These are phyloP conservation scores for Fulica atra DNA, from an alignment of 2,113 vertebrate species.

Conservation along the genomic window DNA sequence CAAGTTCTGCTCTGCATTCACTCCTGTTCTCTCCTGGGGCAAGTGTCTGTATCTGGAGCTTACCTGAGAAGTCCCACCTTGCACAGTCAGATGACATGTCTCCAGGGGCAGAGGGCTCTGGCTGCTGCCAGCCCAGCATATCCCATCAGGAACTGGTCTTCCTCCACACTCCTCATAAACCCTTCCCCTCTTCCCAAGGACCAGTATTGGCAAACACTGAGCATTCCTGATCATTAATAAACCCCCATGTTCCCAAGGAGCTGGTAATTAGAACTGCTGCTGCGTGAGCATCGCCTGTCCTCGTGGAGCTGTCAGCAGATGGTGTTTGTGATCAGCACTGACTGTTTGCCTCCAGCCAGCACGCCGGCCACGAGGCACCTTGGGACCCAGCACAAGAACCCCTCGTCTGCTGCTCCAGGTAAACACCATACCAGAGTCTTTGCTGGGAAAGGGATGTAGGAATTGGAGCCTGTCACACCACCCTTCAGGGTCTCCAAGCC, in stretches of 20 bases:
- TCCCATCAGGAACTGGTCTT: neutral
- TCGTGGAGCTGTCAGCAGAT: slow-evolving; percentile 26
- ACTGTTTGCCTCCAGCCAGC: slow-evolving; percentile 5
- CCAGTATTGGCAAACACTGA: slow-evolving; percentile 6
- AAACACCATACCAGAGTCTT: neutral
- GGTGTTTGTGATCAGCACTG: slow-evolving; percentile 35
- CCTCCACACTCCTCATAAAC: neutral
- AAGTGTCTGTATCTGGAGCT: neutral
- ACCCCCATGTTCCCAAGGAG: slow-evolving; percentile 23
- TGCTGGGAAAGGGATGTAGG: neutral
- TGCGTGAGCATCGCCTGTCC: slow-evolving; percentile 26
- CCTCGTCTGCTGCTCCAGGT: neutral
- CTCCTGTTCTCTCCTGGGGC: neutral
- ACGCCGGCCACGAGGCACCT: neutral
- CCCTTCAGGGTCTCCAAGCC: neutral
- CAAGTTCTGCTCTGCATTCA: neutral
- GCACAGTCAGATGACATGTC: neutral
- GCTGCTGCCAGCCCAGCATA: neutral
- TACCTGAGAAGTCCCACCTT: neutral
- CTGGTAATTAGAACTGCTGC: neutral
- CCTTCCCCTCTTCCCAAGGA: neutral
- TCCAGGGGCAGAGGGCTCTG: no score
- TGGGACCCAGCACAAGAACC: neutral
- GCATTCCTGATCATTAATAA: neutral
- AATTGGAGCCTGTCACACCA: neutral